Percentiles rank a stretch among this genome's conserved stretches.
Evolutionary conservation across 2,113 vertebrate species (phyloP).

Genomic region (Mus musculus): DNA sequence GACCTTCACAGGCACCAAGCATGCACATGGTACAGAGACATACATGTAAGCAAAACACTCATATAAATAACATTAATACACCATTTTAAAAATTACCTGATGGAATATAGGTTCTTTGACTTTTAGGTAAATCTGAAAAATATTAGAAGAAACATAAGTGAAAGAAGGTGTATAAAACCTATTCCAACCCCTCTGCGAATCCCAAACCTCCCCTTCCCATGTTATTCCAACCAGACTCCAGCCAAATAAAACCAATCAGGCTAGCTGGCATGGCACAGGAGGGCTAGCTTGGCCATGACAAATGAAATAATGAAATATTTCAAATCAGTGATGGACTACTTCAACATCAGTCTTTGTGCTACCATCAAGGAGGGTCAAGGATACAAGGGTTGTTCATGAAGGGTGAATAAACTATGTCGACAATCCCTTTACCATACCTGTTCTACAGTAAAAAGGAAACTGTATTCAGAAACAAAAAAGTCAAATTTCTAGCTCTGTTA

Average conservation of each 20-base stretch:
- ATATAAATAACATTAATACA: neutral
- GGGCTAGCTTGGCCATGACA: neutral
- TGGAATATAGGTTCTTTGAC: slow-evolving; percentile 99
- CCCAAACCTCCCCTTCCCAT: neutral
- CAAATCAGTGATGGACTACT: neutral
- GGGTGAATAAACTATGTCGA: neutral
- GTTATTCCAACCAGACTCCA: neutral
- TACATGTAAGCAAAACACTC: neutral
- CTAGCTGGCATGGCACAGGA: neutral
- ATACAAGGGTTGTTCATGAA: neutral
- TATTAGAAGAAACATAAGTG: slow-evolving; percentile 70
- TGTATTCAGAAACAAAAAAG: neutral
- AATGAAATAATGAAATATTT: slow-evolving; percentile 22
- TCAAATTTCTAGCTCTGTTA: slow-evolving; percentile 37
- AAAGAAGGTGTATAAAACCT: slow-evolving; percentile 48
- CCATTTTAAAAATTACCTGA: slow-evolving; percentile 90
- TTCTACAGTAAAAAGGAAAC: slow-evolving; percentile 22
- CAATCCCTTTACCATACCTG: neutral
- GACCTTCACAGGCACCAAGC: neutral
- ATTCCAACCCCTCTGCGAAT: slow-evolving; percentile 25
- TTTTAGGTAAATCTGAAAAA: slow-evolving; percentile 93
- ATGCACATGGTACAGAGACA: neutral
- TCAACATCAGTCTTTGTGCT: neutral
- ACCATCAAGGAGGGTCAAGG: neutral
- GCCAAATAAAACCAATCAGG: neutral